Evolutionary conservation across 1,140 invertebrate species (phyloP).

Genomic region (Papilio glaucus): DNA sequence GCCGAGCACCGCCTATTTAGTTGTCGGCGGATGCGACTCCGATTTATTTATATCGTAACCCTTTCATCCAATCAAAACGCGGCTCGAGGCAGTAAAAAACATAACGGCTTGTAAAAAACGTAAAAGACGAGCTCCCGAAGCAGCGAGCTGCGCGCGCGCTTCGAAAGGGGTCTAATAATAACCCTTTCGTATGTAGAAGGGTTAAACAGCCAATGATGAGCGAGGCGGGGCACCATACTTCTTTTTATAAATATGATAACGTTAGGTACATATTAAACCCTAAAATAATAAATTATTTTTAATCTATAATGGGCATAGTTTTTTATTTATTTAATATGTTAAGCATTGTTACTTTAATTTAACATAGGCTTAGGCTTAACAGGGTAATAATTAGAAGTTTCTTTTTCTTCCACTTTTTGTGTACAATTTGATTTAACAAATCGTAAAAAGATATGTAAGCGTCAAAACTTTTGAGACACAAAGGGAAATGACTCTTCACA

Average conservation of each 20-base stretch:
- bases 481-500: too few relatives aligned
- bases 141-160: constrained; percentile 64
- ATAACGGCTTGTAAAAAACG: constrained; percentile 68
- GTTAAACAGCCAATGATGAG: constrained; percentile 71
- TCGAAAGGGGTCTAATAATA: constrained; percentile 67
- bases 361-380: too few relatives aligned
- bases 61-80: constrained; percentile 76
- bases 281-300: neutral
- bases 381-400: too few relatives aligned
- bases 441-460: too few relatives aligned
- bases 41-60: constrained; percentile 75
- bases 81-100: constrained; percentile 57
- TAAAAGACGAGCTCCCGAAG: constrained; percentile 65
- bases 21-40: constrained; percentile 40
- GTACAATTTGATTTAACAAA: too few relatives aligned
- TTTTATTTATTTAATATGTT: too few relatives aligned
- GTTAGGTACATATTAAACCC: neutral
- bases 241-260: neutral
- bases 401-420: too few relatives aligned
- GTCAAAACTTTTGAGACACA: too few relatives aligned
- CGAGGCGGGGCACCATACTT: constrained; percentile 61
- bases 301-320: neutral
- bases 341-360: too few relatives aligned
- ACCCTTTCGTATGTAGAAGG: constrained; percentile 74
- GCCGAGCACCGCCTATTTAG: constrained; percentile 59